Base-by-base conservation (phyloP, 2,888 invertebrate species). In the Parnassius smintheus region DNA sequence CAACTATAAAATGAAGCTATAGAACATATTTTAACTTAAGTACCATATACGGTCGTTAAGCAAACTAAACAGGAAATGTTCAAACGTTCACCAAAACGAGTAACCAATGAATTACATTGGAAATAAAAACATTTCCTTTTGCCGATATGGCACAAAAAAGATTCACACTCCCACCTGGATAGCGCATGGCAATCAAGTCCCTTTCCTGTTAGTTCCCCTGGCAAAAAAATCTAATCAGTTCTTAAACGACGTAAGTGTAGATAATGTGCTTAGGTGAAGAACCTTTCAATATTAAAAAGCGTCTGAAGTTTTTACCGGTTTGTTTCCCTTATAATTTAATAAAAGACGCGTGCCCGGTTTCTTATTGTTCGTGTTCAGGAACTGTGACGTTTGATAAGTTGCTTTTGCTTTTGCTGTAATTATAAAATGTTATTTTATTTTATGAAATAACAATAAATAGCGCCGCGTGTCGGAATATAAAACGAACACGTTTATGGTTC, bases 241-340 rank as follows among this genome's bases (percentile, higher is more conserved):
- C 66, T 25, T 73, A 74, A 79, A 79, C 58, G 67, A 61, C 68
- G 50, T 67, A 75, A 66, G 54, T 66, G n/a, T 58, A 63, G 13
- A n/a, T 56, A 62, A 35, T 46, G 9, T 53, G 45, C 56, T 58
- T 54, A 64, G 18, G n/a, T 35, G 45, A 18, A 41, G 25, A 49
- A 63, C 60, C 13, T 59, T 62, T 63, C 46, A 56, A 48, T 12
- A 35, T 60, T 13, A 48, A 44, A 12, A 18, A 4, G 2, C 50
- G 58, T 11, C 60, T 35, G 10, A 44, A 70, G 65, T 65, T 62
- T 69, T 61, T 76, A 81, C 81, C 77, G 78, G 84, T 82, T 80
- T 85, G 76, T 85, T 86, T 88, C 85, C 81, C 83, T 86, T 83
- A 82, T 87, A 86, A 89, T 90, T 88, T 86, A 89, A 88, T 86